phyloP scores from a whole-genome alignment of 2,797 vertebrate genomes.

The Martes flavigula region DNA sequence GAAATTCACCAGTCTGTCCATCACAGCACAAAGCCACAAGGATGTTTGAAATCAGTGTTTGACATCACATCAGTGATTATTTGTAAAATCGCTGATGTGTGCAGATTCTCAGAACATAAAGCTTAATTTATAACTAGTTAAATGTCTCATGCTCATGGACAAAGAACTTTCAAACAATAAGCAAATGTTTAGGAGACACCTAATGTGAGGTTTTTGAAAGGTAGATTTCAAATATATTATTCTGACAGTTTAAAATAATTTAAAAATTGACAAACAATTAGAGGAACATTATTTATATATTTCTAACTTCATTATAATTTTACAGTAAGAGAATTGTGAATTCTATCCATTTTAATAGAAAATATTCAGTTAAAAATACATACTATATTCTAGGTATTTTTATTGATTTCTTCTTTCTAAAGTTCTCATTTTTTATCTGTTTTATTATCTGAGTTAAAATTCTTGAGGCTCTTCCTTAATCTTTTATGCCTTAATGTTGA shows the following conservation, averaged over 20 bases:
- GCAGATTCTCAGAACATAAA: background rate
- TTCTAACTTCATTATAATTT: slow-evolving; percentile 6
- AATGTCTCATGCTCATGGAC: background rate
- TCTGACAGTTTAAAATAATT: background rate
- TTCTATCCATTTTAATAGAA: slow-evolving; percentile 42
- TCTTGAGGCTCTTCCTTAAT: slow-evolving; percentile 50
- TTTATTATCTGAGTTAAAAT: slow-evolving; percentile 60
- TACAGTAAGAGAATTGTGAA: background rate
- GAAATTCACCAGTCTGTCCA: slow-evolving; percentile 48
- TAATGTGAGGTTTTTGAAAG: slow-evolving; percentile 13
- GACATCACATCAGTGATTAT: background rate
- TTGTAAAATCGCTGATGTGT: background rate
- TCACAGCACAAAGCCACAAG: slow-evolving; percentile 54
- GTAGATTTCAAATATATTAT: background rate
- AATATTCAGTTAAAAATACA: slow-evolving; percentile 12
- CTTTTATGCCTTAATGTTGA: slow-evolving; percentile 44
- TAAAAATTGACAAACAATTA: slow-evolving; percentile 7
- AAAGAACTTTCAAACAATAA: slow-evolving; percentile 9
- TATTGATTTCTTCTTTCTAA: slow-evolving; percentile 35
- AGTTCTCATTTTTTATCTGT: slow-evolving; percentile 26
- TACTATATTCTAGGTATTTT: background rate
- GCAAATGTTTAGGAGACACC: background rate
- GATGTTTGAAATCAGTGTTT: slow-evolving; percentile 7
- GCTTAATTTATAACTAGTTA: background rate
- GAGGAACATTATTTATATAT: background rate